Conservation (phyloP, 2,113 vertebrate species). For the Halcyon senegalensis region DNA sequence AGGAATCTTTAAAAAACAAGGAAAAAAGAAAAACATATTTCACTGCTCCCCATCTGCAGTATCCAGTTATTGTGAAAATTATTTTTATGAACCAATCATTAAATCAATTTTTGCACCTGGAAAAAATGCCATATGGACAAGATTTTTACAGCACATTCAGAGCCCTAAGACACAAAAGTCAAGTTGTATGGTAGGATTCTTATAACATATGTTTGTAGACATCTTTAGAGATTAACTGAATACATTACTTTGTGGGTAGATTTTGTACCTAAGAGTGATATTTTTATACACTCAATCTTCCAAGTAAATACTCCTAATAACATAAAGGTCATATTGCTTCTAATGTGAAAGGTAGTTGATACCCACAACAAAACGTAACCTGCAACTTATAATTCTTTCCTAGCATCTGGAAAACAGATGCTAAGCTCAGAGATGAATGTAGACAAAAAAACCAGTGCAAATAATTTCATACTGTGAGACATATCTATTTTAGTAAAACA, state of each 20-base stretch:
- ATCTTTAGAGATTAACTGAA: not conserved
- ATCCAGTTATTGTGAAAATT: not conserved
- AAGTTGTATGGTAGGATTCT: not conserved
- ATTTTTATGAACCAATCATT: not conserved
- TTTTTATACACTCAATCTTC: not conserved
- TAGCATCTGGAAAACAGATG: not conserved
- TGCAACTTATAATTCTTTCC: not conserved
- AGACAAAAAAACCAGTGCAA: not conserved
- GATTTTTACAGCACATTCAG: not conserved
- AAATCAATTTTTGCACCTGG: not conserved
- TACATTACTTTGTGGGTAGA: not conserved
- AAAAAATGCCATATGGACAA: not conserved
- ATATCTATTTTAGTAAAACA: not conserved
- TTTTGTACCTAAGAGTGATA: not conserved
- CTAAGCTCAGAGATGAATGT: not conserved
- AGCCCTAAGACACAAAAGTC: not conserved
- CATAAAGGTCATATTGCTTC: not conserved
- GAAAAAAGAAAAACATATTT: not conserved
- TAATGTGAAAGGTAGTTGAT: not conserved
- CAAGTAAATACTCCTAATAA: not conserved
- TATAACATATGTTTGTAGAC: not conserved
- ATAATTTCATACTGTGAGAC: not conserved
- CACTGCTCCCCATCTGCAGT: not conserved
- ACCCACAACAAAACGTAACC: not conserved
- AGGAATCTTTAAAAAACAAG: not conserved